Percentiles rank a stretch among this genome's conserved stretches.
These are phyloP conservation scores for Streptopelia turtur DNA, from an alignment of 2,797 vertebrate genomes.

Conservation along the genomic window DNA sequence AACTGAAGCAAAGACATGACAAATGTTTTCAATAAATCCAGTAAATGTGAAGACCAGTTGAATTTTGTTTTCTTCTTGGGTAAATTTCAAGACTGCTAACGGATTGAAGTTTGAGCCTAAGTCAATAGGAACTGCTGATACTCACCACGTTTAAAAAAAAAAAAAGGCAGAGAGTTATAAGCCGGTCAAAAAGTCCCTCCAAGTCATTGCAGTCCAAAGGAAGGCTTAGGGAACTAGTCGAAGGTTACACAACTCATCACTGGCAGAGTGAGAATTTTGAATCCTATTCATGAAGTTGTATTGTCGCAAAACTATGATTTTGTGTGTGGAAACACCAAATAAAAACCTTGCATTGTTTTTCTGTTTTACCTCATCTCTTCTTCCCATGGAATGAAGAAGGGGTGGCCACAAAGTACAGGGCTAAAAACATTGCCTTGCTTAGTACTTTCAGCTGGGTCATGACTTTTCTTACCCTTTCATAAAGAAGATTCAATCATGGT, in stretches of 20 bases:
- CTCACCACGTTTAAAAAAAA: background rate
- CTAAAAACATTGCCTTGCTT: background rate
- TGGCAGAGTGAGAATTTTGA: background rate
- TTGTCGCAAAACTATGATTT: background rate
- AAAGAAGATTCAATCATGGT: background rate
- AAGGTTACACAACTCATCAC: background rate
- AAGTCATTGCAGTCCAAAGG: background rate
- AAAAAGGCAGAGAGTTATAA: background rate
- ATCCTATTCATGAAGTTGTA: background rate
- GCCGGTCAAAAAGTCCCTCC: background rate
- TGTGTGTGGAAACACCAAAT: background rate
- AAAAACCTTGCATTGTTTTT: accelerated
- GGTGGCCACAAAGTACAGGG: background rate
- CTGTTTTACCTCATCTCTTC: background rate
- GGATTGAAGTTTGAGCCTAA: background rate
- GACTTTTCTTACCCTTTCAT: background rate
- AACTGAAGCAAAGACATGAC: background rate
- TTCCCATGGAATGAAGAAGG: background rate
- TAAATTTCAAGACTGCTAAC: background rate
- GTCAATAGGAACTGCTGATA: background rate
- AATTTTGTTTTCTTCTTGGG: background rate
- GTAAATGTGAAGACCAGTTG: background rate
- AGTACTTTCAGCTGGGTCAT: background rate
- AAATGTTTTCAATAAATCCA: background rate
- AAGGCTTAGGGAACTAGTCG: background rate